These are phyloP conservation scores for Drosophila sechellia DNA, from an alignment of 1,140 invertebrate species.

Conservation along the genomic window DNA sequence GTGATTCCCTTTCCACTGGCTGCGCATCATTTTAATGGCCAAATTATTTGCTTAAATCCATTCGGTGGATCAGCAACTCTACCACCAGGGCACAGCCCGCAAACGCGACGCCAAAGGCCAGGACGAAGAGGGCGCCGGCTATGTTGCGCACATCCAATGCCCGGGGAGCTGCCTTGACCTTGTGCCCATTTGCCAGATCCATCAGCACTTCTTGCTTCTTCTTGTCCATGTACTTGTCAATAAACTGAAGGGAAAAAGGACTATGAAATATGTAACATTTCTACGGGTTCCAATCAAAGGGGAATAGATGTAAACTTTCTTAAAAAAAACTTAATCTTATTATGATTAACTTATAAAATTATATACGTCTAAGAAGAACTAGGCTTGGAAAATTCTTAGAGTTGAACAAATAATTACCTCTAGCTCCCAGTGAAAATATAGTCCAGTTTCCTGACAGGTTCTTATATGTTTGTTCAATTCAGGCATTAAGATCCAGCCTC, in stretches of 20 bases:
- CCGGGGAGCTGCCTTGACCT: conserved; percentile 60
- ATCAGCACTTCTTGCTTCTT: conserved; percentile 65
- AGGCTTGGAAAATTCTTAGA: no score
- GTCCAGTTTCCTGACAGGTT: conserved; percentile 65
- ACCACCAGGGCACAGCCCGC: conserved; percentile 34
- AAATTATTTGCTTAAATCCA: conserved; percentile 33
- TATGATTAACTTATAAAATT: no score
- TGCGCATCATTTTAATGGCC: conserved; percentile 27
- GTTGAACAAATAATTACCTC: conserved; percentile 32
- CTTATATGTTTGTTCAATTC: conserved; percentile 67
- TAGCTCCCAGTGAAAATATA: conserved; percentile 75
- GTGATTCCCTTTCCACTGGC: conserved; percentile 7
- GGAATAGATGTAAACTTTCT: no score
- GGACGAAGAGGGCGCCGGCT: conserved; percentile 67
- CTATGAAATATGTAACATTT: no score
- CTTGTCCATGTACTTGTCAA: conserved; percentile 69
- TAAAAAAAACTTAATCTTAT: no score
- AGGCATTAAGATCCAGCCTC: conserved; percentile 74
- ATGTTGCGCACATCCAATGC: conserved; percentile 65
- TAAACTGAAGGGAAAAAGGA: conserved; percentile 15
- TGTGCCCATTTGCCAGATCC: conserved; percentile 55
- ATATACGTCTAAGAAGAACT: no score
- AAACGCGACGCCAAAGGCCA: conserved; percentile 68
- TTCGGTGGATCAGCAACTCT: conserved; percentile 34
- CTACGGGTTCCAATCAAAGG: no score